These are phyloP conservation scores for Apodemus agrarius DNA, from an alignment of 2,797 vertebrate species.

Conservation along the genomic window DNA sequence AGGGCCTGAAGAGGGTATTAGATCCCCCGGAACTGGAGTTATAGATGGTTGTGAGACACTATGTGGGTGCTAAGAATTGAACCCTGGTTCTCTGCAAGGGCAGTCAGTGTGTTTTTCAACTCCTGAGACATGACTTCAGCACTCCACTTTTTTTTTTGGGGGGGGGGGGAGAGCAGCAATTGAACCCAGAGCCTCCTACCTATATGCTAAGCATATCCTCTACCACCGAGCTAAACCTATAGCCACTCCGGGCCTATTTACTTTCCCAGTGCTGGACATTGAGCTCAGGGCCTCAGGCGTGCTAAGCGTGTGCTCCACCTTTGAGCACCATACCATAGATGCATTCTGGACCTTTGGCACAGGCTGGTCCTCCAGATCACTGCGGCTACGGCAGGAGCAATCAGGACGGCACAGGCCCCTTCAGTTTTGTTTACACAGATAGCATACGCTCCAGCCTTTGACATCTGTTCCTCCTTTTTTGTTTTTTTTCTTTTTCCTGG, in stretches of 20 bases:
- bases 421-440: neutral
- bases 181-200: neutral
- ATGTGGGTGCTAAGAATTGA: neutral
- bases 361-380: neutral
- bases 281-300: neutral
- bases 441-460: neutral
- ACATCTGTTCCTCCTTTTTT: neutral
- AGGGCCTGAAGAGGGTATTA: too few species aligned
- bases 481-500: neutral
- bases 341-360: neutral
- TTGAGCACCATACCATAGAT: neutral
- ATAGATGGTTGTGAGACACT: neutral
- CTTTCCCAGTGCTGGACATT: neutral
- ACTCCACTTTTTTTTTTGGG: neutral
- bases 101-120: neutral
- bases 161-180: neutral
- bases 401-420: neutral
- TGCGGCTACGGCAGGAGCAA: accelerated
- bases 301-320: neutral
- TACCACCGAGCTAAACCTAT: neutral
- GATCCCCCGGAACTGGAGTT: neutral
- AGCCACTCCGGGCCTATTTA: too few species aligned
- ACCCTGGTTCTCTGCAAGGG: neutral
- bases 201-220: neutral
- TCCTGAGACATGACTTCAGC: neutral